Evolutionary conservation across 2,797 vertebrate genomes (phyloP), one percentile per base, ranked within the genome.

Genomic region (Pseudopleuronectes americanus): DNA sequence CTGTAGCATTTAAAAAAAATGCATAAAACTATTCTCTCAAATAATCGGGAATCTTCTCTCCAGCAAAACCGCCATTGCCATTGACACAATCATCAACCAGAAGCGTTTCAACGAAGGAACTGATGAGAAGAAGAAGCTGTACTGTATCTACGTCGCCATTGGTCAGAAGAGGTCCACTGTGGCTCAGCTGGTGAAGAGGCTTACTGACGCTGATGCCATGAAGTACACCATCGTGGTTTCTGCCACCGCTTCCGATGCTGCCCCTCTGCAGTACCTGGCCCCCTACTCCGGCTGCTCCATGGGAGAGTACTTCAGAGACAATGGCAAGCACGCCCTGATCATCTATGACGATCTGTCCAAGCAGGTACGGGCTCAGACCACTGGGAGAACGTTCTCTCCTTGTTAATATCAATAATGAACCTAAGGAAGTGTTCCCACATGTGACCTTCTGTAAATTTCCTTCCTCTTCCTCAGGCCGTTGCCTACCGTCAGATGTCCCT

Each of bases 331-430:
- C 0, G 98, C 97, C 0, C 86, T 99, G 24, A 99, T 99, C 93
- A 99, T 99, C 93, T 99, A 99, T 2, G 97, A 99, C 0, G 98
- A 99, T 89, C 95, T 99, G 82, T 99, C 98, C 87, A 99, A 99
- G 76, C 98, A 99, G 97, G 98, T 98, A 26, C 91, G 84, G 2
- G 5, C 4, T 33, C 6, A 0, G 3, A 33, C 19, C 4, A 17
- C 1, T n/a, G 12, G 7, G 13, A 14, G 14, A 4, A 41, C 1
- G 10, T 41, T 14, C 38, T 41, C 10, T 31, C 16, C 26, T 4
- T 2, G 4, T 24, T 8, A 10, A 19, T 9, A 22, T 45, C 17
- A 3, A 7, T 16, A 26, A 43, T 4, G 3, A 26, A 22, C 24
- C 21, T 47, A 1, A 12, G 4, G 2, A 7, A 22, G 4, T 53